Evolutionary conservation across 2,797 vertebrate species (phyloP).

Genomic region (Lepus townsendii): DNA sequence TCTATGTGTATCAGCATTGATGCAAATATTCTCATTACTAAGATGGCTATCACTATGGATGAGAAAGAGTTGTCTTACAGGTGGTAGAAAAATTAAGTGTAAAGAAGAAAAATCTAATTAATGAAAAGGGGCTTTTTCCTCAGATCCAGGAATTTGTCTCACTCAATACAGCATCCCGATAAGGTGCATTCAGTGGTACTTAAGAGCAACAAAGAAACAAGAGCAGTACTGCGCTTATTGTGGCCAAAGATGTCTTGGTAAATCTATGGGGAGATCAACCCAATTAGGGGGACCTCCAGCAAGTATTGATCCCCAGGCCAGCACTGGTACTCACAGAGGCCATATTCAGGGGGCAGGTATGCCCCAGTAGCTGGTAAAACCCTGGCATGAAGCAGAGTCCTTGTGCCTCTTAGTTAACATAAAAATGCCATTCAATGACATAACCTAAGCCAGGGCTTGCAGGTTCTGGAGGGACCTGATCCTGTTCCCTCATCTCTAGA

Average conservation of each 20-base stretch:
- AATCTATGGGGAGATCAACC: background rate
- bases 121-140: background rate
- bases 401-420: background rate
- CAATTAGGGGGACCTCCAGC: too few relatives aligned
- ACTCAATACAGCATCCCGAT: background rate
- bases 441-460: background rate
- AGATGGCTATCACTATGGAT: background rate
- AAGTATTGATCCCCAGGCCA: background rate
- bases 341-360: background rate
- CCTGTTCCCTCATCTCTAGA: background rate
- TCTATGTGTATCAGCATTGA: too few relatives aligned
- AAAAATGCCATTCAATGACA: background rate
- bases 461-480: background rate
- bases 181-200: background rate
- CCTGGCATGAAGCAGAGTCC: background rate
- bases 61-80: background rate
- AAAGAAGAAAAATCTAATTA: slow-evolving; percentile 13
- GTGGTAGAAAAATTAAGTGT: background rate
- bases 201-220: background rate
- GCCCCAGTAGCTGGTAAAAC: background rate
- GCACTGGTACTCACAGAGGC: background rate
- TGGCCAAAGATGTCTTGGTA: background rate
- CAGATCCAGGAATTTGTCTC: background rate
- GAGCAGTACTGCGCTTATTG: background rate
- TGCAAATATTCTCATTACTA: background rate